Base-by-base conservation (phyloP, 2,113 vertebrate species). In the Hemicordylus capensis region DNA sequence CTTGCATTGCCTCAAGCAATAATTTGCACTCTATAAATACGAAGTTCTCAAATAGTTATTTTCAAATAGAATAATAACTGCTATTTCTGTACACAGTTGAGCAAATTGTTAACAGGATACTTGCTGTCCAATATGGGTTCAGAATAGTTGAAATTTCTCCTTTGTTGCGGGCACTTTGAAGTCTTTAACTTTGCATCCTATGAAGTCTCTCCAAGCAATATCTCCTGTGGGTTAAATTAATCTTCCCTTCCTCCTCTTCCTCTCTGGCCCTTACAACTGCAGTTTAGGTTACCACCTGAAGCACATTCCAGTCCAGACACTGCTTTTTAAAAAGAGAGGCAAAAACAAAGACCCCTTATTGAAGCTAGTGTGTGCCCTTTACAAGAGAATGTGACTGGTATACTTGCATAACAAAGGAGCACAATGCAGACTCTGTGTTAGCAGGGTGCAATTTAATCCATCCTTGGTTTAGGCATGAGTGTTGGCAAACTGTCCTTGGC, bases 221-320 rank as follows among this genome's bases (percentile, higher is more conserved):
- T 82, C 84, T 87, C 63, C 59, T n/a, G 2, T 19, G 85, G 72
- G 64, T 85, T 72, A 84, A 85, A 86, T 92, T 90, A 94, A 93
- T 91, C 88, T 83, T 79, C 51, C 63, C 56, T 44, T 51, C n/a
- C 46, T 48, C 12, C 85, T 73, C 2, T 24, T 48, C 37, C 85
- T 79, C 3, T 0, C 83, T 56, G 69, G 34, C 83, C 85, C 44
- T 3, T 46, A 76, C 26, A 81, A 85, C 70, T 80, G 76, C 87
- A 86, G 92, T 70, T 88, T 85, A 90, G 90, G 77, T 95, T 74
- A 0, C 86, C 94, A 94, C 95, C 95, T 95, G 94, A 90, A 93
- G 89, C 89, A 91, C 93, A 83, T 92, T 93, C 94, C 95, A 84
- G 58, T 10, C 24, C 86, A 86, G 85, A 85, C 89, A 51, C 79